Evolutionary conservation across 2,888 invertebrate genomes (phyloP).

Genomic region (Lutraria lutraria): DNA sequence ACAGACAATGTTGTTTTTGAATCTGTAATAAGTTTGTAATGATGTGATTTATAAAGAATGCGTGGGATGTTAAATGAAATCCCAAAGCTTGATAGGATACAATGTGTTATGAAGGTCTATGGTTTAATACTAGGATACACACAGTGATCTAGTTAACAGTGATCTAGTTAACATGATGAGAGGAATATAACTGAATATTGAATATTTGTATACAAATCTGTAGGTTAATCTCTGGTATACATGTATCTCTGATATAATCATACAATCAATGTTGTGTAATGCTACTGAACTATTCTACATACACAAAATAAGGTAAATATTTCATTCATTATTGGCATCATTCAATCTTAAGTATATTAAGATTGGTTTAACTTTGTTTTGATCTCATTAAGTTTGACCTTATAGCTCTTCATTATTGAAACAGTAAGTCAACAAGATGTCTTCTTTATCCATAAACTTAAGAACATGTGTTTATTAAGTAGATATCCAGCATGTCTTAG

Average conservation of each 20-base stretch:
- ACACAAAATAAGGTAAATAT: too few species aligned
- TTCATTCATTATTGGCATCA: too few species aligned
- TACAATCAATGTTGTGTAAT: too few species aligned
- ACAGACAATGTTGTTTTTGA: neutral
- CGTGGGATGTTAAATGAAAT: conserved; percentile 13
- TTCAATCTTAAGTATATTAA: too few species aligned
- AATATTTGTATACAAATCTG: neutral
- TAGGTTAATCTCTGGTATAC: neutral
- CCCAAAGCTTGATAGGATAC: neutral
- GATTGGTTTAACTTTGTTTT: too few species aligned
- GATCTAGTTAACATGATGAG: neutral
- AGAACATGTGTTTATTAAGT: too few species aligned
- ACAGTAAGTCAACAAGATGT: too few species aligned
- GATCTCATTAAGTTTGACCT: too few species aligned
- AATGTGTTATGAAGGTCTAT: neutral
- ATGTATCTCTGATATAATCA: neutral
- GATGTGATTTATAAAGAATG: neutral
- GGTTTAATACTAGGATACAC: neutral
- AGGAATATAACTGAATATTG: neutral
- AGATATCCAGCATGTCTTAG: too few species aligned
- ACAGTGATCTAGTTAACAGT: neutral
- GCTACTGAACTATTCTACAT: too few species aligned
- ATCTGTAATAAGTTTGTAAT: neutral
- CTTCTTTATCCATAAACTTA: too few species aligned
- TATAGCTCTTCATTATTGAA: too few species aligned